A percentile compares a stretch with the other conserved stretches of the same genome.
phyloP scores from a whole-genome alignment of 2,888 invertebrate genomes.

The Euproctis similis region DNA sequence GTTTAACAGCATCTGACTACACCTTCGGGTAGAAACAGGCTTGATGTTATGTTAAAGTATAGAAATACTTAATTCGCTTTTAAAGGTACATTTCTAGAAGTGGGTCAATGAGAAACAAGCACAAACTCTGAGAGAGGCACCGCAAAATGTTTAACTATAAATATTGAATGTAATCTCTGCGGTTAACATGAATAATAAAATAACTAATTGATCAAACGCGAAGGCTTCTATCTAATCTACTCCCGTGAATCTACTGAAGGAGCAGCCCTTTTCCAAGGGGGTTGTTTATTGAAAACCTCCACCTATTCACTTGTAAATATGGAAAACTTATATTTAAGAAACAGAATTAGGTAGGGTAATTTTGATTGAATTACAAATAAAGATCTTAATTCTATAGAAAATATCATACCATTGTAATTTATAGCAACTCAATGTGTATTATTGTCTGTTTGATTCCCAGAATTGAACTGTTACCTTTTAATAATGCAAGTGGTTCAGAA shows the following conservation, averaged over 20 bases:
- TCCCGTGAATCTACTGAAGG: too few relatives aligned
- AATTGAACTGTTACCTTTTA: too few relatives aligned
- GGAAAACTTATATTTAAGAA: conserved; percentile 5
- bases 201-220: conserved; percentile 17
- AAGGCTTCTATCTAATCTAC: conserved; percentile 9
- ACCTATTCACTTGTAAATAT: conserved; percentile 6
- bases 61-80: conserved; percentile 1
- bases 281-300: conserved; percentile 7
- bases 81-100: neutral
- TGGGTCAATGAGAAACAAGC: conserved; percentile 3
- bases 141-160: conserved; percentile 11
- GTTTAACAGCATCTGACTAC: too few relatives aligned
- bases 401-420: too few relatives aligned
- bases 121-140: conserved; percentile 2
- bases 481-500: too few relatives aligned
- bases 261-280: conserved; percentile 2
- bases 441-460: too few relatives aligned
- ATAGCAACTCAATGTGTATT: too few relatives aligned
- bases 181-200: conserved; percentile 14
- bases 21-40: too few relatives aligned
- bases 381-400: too few relatives aligned
- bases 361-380: too few relatives aligned
- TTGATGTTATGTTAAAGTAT: too few relatives aligned
- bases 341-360: too few relatives aligned
- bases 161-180: conserved; percentile 16